Conservation (phyloP, 1,140 invertebrate species). For the Colletes latitarsis region DNA sequence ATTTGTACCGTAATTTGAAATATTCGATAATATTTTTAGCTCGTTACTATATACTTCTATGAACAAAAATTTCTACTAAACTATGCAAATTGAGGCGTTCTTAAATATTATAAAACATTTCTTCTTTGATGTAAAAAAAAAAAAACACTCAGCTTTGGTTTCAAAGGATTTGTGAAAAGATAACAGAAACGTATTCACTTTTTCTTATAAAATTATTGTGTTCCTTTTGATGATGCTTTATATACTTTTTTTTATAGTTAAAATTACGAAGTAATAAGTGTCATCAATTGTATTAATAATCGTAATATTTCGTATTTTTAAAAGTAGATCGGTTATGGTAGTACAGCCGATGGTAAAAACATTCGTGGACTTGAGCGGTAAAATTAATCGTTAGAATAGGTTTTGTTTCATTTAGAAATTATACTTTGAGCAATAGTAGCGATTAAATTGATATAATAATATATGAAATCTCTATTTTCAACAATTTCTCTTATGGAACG, state of each 20-base stretch:
- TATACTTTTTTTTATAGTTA: not conserved
- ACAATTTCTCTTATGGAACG: not conserved
- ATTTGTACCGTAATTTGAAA: not conserved
- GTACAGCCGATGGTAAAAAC: not conserved
- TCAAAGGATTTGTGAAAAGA: not conserved
- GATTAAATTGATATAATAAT: not conserved
- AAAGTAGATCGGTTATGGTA: no score
- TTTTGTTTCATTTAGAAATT: not conserved
- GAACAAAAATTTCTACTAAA: not conserved
- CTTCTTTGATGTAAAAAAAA: not conserved
- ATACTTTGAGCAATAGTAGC: not conserved
- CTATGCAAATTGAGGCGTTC: constrained; percentile 22
- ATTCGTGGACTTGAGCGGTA: not conserved
- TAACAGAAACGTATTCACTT: not conserved
- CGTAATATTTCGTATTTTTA: not conserved
- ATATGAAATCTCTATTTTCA: not conserved
- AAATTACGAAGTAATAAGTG: not conserved
- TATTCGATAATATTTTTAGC: constrained; percentile 37
- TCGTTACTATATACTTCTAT: constrained; percentile 4
- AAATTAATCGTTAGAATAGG: not conserved
- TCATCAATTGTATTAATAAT: not conserved
- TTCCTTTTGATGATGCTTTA: not conserved
- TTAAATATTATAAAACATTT: not conserved
- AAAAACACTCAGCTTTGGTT: constrained; percentile 1
- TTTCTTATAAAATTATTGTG: not conserved